Conservation (phyloP, 2,888 invertebrate genomes). For the Dasysyrphus albostriatus region DNA sequence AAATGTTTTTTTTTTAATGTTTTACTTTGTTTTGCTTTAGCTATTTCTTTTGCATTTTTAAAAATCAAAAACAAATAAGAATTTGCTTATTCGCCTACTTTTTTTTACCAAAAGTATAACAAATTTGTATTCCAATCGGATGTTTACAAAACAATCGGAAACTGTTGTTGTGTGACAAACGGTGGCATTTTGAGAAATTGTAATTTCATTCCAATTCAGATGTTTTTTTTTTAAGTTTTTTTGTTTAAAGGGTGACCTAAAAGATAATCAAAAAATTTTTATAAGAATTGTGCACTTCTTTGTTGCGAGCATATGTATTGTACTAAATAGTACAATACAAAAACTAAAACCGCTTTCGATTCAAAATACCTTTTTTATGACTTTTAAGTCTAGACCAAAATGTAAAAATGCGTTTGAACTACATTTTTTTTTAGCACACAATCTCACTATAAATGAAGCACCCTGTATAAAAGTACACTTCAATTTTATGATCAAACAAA, state of each 20-base stretch:
- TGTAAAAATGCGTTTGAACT: too few relatives aligned
- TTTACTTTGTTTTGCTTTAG: background rate
- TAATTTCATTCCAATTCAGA: conserved; percentile 3
- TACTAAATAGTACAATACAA: too few relatives aligned
- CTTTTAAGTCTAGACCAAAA: too few relatives aligned
- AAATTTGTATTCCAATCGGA: conserved; percentile 12
- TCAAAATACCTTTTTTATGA: too few relatives aligned
- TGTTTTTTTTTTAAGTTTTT: background rate
- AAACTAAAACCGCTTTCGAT: too few relatives aligned
- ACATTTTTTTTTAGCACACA: too few relatives aligned
- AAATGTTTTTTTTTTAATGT: background rate
- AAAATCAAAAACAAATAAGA: background rate
- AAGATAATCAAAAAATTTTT: too few relatives aligned
- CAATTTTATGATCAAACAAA: conserved; percentile 32
- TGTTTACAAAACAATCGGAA: background rate
- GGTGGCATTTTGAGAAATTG: background rate
- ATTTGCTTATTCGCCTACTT: background rate
- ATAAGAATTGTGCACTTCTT: too few relatives aligned
- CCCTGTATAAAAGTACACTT: background rate
- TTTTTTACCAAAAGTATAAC: background rate
- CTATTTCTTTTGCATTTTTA: background rate
- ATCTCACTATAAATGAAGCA: background rate
- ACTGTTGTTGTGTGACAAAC: background rate
- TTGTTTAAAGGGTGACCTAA: background rate
- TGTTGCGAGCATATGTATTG: too few relatives aligned